Percentiles rank a stretch among this genome's conserved stretches.
Conservation (phyloP, 2,888 invertebrate species). For the Lydus trimaculatus region DNA sequence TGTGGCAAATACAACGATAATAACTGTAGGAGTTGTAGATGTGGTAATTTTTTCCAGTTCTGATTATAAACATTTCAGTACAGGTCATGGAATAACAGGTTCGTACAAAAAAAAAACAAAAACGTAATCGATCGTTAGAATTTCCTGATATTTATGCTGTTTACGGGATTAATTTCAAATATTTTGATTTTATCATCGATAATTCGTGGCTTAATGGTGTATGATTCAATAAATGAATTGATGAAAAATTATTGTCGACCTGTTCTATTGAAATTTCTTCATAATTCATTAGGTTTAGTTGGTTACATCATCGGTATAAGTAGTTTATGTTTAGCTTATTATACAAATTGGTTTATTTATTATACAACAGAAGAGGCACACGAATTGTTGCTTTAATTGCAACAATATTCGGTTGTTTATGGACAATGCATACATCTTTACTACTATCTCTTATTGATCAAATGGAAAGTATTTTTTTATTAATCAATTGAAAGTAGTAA, state of each 20-base stretch:
- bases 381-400: slow-evolving; percentile 47
- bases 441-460: slow-evolving; percentile 46
- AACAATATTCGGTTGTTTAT: slow-evolving; percentile 45
- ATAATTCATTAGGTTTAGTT: slow-evolving; percentile 52
- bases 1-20: slow-evolving; percentile 39
- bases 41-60: slow-evolving; percentile 39
- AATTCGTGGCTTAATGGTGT: slow-evolving; percentile 44
- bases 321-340: slow-evolving; percentile 50
- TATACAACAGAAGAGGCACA: slow-evolving; percentile 44
- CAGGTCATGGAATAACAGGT: slow-evolving; percentile 52
- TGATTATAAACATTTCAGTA: slow-evolving; percentile 43
- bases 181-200: slow-evolving; percentile 40
- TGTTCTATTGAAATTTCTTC: slow-evolving; percentile 49
- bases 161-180: slow-evolving; percentile 51
- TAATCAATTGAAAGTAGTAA: background rate
- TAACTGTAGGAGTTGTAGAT: slow-evolving; percentile 43
- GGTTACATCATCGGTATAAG: slow-evolving; percentile 51
- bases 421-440: slow-evolving; percentile 49
- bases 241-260: slow-evolving; percentile 42
- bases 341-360: slow-evolving; percentile 50
- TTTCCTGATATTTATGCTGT: background rate
- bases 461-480: slow-evolving; percentile 34
- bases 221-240: slow-evolving; percentile 43
- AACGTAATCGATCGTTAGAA: background rate
- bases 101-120: no score